phyloP scores from a whole-genome alignment of 2,113 vertebrate species.

The Oncorhynchus clarkii region DNA sequence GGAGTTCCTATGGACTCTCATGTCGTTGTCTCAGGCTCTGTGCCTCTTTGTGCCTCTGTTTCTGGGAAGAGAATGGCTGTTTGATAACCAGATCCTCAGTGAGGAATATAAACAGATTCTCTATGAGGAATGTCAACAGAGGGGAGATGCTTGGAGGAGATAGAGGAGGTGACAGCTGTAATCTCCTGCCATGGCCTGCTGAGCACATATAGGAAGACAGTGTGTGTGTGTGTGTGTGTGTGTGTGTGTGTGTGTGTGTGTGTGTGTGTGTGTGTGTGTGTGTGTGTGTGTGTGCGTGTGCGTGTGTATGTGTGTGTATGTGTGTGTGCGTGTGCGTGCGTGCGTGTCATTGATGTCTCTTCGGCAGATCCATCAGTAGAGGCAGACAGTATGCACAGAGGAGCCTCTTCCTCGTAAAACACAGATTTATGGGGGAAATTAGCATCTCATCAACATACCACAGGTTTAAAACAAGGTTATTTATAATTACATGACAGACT shows the following conservation, averaged over 20 bases:
- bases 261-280: slow-evolving; percentile 3
- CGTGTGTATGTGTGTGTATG: too few species aligned
- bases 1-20: neutral
- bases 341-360: slow-evolving; percentile 42
- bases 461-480: slow-evolving; percentile 70
- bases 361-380: slow-evolving; percentile 36
- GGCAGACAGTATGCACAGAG: slow-evolving; percentile 30
- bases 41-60: slow-evolving; percentile 24
- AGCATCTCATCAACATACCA: slow-evolving; percentile 75
- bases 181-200: slow-evolving; percentile 60
- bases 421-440: slow-evolving; percentile 68
- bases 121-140: slow-evolving; percentile 43
- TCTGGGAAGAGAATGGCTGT: slow-evolving; percentile 44
- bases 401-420: slow-evolving; percentile 59
- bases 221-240: slow-evolving; percentile 11
- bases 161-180: slow-evolving; percentile 62
- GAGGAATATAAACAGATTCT: slow-evolving; percentile 57
- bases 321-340: too few species aligned
- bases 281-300: neutral
- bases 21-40: neutral
- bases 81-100: slow-evolving; percentile 52
- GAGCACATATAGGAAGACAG: slow-evolving; percentile 39
- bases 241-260: neutral
- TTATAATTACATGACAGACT: slow-evolving; percentile 68
- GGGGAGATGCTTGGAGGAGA: slow-evolving; percentile 62